A percentile compares a stretch with the other conserved stretches of the same genome.
Evolutionary conservation across 2,113 vertebrate species (phyloP).

Genomic region (Cardinalis cardinalis): DNA sequence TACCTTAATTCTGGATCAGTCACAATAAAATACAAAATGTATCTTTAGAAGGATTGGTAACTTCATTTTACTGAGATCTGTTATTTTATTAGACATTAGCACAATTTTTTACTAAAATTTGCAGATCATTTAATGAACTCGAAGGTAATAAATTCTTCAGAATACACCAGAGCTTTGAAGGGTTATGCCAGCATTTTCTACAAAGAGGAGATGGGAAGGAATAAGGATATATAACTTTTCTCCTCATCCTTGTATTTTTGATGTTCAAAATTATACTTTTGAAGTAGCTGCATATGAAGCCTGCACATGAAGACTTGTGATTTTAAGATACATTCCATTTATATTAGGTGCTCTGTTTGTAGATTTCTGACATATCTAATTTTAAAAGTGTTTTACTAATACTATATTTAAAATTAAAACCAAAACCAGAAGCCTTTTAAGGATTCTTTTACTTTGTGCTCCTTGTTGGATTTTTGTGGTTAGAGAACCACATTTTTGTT

Average conservation of each 20-base stretch:
- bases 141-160: neutral
- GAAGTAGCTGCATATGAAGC: neutral
- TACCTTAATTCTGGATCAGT: neutral
- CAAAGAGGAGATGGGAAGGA: neutral
- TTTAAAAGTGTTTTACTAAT: slow-evolving; percentile 4
- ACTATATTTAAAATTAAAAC: slow-evolving; percentile 25
- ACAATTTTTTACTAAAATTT: neutral
- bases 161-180: neutral
- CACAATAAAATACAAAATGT: neutral
- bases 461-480: slow-evolving; percentile 45
- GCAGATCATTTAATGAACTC: neutral
- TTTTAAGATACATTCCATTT: neutral
- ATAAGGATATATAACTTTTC: neutral
- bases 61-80: neutral
- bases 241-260: neutral
- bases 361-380: neutral
- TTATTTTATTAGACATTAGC: neutral
- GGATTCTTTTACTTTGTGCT: slow-evolving; percentile 37
- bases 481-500: slow-evolving; percentile 41
- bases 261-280: neutral
- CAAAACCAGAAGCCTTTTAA: slow-evolving; percentile 23
- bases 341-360: neutral
- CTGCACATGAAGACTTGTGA: neutral
- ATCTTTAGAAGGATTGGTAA: neutral
- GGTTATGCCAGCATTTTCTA: neutral